Percentiles rank a stretch among this genome's conserved stretches.
phyloP scores from a whole-genome alignment of 2,888 invertebrate species.

The Drosophila borborema region DNA sequence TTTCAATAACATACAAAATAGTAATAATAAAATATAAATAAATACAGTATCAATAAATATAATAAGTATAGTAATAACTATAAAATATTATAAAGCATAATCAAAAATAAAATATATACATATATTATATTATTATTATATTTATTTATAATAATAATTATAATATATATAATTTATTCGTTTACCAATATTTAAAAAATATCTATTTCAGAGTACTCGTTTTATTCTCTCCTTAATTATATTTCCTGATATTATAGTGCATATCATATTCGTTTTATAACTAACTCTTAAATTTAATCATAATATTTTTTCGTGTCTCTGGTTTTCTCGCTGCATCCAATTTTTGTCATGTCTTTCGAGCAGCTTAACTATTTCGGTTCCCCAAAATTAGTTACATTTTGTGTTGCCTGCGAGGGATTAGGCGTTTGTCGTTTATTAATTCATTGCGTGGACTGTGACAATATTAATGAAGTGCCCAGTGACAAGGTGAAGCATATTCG shows the following conservation, averaged over 20 bases:
- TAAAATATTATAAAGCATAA: neutral
- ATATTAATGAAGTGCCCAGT: conserved; percentile 61
- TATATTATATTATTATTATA: too few species aligned
- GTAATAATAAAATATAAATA: too few species aligned
- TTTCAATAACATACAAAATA: too few species aligned
- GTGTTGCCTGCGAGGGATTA: conserved; percentile 11
- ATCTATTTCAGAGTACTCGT: too few species aligned
- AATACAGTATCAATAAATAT: too few species aligned
- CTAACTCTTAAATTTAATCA: conserved; percentile 29
- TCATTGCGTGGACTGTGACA: conserved; percentile 39
- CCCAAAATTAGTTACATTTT: conserved; percentile 67
- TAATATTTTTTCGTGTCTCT: conserved; percentile 32
- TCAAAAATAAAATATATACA: too few species aligned
- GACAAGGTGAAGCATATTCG: conserved; percentile 5
- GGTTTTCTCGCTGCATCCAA: conserved; percentile 28
- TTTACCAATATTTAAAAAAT: too few species aligned
- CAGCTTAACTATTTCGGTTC: conserved; percentile 75
- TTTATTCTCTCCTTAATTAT: too few species aligned
- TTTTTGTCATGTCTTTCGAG: conserved; percentile 65
- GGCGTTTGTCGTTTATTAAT: conserved; percentile 26
- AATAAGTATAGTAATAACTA: too few species aligned
- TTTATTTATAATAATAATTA: too few species aligned
- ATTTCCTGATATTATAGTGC: conserved; percentile 7
- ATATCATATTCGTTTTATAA: conserved; percentile 39
- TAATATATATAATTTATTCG: too few species aligned